Conservation (phyloP, 2,113 vertebrate species). For the Callipepla squamata region DNA sequence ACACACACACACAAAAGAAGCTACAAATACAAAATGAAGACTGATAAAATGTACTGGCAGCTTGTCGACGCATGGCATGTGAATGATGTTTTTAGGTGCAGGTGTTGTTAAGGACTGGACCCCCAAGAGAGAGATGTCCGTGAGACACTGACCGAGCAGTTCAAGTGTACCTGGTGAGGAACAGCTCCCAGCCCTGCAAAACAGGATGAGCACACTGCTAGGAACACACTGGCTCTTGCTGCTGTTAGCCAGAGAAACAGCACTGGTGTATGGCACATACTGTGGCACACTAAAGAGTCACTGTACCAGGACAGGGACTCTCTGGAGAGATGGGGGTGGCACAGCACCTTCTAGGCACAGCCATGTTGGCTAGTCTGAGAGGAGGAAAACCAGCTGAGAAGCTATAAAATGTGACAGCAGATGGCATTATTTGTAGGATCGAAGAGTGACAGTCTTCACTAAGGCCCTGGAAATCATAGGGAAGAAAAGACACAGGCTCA, state of each 20-base stretch:
- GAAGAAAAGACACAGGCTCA: background rate
- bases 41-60: background rate
- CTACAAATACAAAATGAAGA: background rate
- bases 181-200: background rate
- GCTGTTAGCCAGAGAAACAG: background rate
- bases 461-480: background rate
- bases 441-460: background rate
- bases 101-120: background rate
- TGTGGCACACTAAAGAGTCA: rapidly evolving
- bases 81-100: background rate
- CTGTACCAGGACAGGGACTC: background rate
- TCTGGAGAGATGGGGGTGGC: background rate
- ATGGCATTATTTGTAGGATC: slow-evolving; percentile 58
- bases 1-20: background rate
- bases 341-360: background rate
- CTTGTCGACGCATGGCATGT: too few species aligned
- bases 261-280: background rate
- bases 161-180: rapidly evolving
- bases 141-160: background rate
- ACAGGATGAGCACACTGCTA: rapidly evolving
- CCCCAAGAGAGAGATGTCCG: background rate
- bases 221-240: background rate
- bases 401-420: slow-evolving; percentile 35
- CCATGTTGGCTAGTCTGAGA: background rate
- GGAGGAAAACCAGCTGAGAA: background rate